phyloP scores from a whole-genome alignment of 2,888 invertebrate species.

The Chloromyia formosa region DNA sequence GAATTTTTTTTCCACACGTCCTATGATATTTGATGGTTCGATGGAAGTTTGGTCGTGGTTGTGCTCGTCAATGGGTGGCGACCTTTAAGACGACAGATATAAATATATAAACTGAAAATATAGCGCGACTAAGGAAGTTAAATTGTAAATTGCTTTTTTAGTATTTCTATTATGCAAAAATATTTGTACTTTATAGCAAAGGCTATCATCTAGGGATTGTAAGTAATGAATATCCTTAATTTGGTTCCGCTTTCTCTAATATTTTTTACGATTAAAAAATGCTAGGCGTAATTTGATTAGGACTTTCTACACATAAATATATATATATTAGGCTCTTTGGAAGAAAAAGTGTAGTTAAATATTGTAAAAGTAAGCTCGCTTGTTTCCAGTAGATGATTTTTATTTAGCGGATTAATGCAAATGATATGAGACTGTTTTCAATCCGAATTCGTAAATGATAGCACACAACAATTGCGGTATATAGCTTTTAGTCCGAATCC shows the following conservation, averaged over 20 bases:
- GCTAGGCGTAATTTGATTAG: not conserved
- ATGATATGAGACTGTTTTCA: not conserved
- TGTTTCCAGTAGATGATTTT: conserved; percentile 53
- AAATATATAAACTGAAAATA: too few species aligned
- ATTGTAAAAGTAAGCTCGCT: conserved; percentile 49
- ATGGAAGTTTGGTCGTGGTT: too few species aligned
- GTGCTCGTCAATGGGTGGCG: too few species aligned
- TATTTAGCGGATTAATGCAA: not conserved
- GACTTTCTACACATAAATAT: conserved; percentile 20
- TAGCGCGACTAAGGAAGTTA: too few species aligned
- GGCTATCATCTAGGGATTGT: conserved; percentile 45
- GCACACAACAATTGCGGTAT: too few species aligned
- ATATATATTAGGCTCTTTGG: conserved; percentile 19
- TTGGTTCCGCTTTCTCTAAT: not conserved
- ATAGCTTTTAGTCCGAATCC: too few species aligned
- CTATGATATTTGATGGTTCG: too few species aligned
- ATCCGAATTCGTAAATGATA: too few species aligned
- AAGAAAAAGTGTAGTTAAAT: not conserved
- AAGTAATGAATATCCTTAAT: conserved; percentile 20
- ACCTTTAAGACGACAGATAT: too few species aligned
- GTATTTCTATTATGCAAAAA: conserved; percentile 48
- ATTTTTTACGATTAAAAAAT: conserved; percentile 11
- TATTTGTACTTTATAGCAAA: conserved; percentile 51
- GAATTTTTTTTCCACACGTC: too few species aligned
- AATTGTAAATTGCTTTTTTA: conserved; percentile 37